Base-by-base conservation (phyloP, 37 sponge, comb jelly and placozoan species). In the Cladorhizidae sp. region DNA sequence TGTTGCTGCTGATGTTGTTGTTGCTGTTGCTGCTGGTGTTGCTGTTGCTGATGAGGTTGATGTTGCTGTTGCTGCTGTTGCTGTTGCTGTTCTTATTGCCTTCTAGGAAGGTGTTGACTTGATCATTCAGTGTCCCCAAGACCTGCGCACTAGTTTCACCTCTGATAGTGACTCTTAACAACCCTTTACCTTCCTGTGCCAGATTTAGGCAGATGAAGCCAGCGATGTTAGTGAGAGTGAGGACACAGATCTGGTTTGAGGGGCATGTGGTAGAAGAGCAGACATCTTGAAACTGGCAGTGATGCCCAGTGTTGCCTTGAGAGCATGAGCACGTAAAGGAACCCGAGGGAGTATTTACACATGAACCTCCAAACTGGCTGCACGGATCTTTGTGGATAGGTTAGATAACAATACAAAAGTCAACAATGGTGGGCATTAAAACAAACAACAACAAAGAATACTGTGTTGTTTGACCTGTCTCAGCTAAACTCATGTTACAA, bases 291-390 rank as follows among this genome's bases (percentile, higher is more conserved):
- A 78, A 90, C 62, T 85, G 82, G 49, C 91, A 90, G 65, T 73
- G 57, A 50, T 77, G 74, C 0, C 93, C 93, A 65, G 69, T 73
- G 55, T 31, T 61, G 18, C 71, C 83, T 15, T 70, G 64, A 18
- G 71, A 26, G 79, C 93, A 93, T 12, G 58, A 0, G 41, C 93
- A 93, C 1, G 32, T 36, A 78, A 87, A 93, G 43, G 80, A 77
- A 33, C 88, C 89, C 2, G 35, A 6, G 42, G 39, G 42, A 0
- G 79, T 85, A 51, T 81, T 81, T 22, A 75, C 77, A 70, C 93
- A 93, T 39, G 54, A 62, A 3, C 91, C 87, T 7, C 74, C 83
- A 64, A 63, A 81, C 41, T 55, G 82, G n/a, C n/a, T n/a, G 41
- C 91, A 90, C 8, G 87, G 91, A 22, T 63, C 91, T 40, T 41